Evolutionary conservation across 2,113 vertebrate genomes (phyloP).

Genomic region (Canis aureus): DNA sequence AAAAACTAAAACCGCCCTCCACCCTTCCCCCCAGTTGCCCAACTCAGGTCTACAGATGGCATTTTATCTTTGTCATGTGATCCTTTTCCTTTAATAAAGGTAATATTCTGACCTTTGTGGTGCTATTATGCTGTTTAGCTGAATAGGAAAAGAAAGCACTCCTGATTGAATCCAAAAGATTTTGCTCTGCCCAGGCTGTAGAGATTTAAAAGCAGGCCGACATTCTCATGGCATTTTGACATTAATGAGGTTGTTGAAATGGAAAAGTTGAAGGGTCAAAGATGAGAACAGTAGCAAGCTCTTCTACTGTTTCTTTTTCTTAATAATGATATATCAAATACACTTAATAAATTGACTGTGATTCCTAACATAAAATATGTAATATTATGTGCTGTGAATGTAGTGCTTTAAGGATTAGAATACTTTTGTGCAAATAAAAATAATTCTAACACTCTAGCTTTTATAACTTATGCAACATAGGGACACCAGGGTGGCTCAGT

Average conservation of each 20-base stretch:
- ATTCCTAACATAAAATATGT: constrained; percentile 82
- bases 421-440: constrained; percentile 57
- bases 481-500: too few relatives aligned
- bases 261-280: constrained; percentile 82
- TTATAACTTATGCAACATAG: not conserved
- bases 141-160: constrained; percentile 71
- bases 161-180: constrained; percentile 71
- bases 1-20: constrained; percentile 37
- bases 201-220: constrained; percentile 70
- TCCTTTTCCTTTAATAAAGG: constrained; percentile 79
- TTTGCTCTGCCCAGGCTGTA: constrained; percentile 55
- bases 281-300: constrained; percentile 77
- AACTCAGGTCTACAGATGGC: constrained; percentile 50
- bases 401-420: not conserved
- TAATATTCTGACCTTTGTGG: constrained; percentile 75
- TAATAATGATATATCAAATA: constrained; percentile 86
- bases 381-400: not conserved
- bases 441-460: not conserved
- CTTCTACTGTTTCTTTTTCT: constrained; percentile 83
- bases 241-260: constrained; percentile 83
- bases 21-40: not conserved
- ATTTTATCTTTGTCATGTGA: constrained; percentile 41
- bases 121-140: constrained; percentile 77
- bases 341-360: constrained; percentile 87
- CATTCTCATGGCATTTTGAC: constrained; percentile 79